These are phyloP conservation scores for Synanceia verrucosa DNA, from an alignment of 2,797 vertebrate genomes.

Conservation along the genomic window DNA sequence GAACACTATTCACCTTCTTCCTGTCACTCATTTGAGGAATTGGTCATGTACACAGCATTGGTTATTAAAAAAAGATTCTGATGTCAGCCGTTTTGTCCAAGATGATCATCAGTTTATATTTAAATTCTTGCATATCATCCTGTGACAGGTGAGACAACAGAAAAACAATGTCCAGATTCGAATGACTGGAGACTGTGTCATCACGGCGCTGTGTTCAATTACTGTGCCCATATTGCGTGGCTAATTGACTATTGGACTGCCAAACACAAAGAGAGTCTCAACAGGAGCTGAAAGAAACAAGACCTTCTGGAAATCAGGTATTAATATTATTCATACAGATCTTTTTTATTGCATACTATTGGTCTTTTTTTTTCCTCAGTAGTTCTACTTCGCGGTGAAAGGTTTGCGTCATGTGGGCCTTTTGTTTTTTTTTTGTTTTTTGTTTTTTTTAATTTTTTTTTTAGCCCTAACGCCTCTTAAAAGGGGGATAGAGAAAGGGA, in stretches of 20 bases:
- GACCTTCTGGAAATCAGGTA: conserved; percentile 12
- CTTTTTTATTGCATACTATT: background rate
- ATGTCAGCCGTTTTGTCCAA: conserved; percentile 29
- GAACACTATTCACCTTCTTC: background rate
- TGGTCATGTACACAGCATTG: background rate
- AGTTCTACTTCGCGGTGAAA: conserved; percentile 3
- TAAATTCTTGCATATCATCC: conserved; percentile 16
- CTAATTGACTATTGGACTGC: conserved; percentile 56
- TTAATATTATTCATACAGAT: conserved; percentile 11
- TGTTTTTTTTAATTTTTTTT: too few species aligned
- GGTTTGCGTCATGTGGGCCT: conserved; percentile 4
- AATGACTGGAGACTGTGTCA: conserved; percentile 44
- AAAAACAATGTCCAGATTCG: conserved; percentile 52
- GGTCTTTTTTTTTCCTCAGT: background rate
- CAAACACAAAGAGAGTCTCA: conserved; percentile 28
- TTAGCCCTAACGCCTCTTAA: conserved; percentile 1
- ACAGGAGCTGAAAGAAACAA: conserved; percentile 15
- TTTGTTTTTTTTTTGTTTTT: too few species aligned
- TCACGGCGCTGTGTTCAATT: conserved; percentile 60
- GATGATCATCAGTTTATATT: conserved; percentile 40
- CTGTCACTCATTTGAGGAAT: background rate
- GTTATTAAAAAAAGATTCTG: conserved; percentile 16
- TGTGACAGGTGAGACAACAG: conserved; percentile 46
- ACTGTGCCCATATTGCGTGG: conserved; percentile 54
- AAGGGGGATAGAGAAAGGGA: conserved; percentile 27